Conservation (phyloP, 2,797 vertebrate species). For the Sebastes kiyomatsui region DNA sequence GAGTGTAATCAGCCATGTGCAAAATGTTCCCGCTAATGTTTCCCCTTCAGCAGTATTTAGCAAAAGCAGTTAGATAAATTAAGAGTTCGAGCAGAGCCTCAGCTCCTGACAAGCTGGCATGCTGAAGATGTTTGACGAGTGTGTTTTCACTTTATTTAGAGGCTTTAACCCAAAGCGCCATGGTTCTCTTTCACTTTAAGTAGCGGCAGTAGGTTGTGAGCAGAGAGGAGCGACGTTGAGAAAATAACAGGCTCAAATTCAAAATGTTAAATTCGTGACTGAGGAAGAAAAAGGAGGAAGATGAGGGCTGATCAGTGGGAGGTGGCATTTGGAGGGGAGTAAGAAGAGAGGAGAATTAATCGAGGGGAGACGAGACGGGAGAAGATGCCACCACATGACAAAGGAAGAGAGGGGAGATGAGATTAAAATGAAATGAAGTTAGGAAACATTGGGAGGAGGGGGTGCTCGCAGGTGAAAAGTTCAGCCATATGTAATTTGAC, state of each 20-base stretch:
- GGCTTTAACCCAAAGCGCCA: neutral
- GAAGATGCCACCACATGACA: neutral
- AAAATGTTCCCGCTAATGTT: conserved; percentile 20
- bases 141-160: neutral
- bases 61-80: neutral
- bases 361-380: neutral
- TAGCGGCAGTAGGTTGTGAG: neutral
- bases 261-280: neutral
- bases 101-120: conserved; percentile 11
- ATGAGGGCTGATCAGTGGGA: neutral
- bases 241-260: neutral
- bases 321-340: neutral
- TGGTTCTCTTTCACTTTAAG: neutral
- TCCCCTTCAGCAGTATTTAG: conserved; percentile 27
- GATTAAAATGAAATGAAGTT: conserved; percentile 37
- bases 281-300: neutral
- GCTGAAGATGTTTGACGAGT: neutral
- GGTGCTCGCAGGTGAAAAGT: neutral
- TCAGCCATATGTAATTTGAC: conserved; percentile 18
- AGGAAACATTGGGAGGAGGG: neutral
- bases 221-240: neutral
- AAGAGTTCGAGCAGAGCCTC: neutral
- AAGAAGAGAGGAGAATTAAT: neutral
- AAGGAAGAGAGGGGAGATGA: conserved; percentile 1
- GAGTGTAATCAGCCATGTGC: conserved; percentile 20